Base-by-base conservation (phyloP, 2,888 invertebrate species). In the Matsumyia berberina region DNA sequence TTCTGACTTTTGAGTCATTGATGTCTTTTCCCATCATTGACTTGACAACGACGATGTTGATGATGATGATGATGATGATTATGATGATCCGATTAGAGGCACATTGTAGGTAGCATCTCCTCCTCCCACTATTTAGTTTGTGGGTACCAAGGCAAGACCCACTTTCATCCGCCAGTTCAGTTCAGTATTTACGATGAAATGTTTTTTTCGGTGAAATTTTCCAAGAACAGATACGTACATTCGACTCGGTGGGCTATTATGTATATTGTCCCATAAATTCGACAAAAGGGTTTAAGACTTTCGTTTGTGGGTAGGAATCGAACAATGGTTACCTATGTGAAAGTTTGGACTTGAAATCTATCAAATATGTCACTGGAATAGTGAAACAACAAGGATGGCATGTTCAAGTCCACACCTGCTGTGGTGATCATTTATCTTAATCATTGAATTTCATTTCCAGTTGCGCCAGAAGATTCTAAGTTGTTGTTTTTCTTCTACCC, bases 1-100 rank as follows among this genome's bases (percentile, higher is more conserved):
- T 60, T 77, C 39, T 55, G 42, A 72, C 55, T 60, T 77, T 39
- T 55, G 42, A 44, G 29, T 44, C 31, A 72, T 66, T 69, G 49
- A 67, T 49, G 19, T 19, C 19, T 15, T 9, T 12, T 51, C 24
- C 12, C 11, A 49, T 46, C 11, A 49, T 46, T 70, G 44, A 31
- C 24, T 33, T 37, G 39, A 19, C 46, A 31, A 44, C 46, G 60
- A 53, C 60, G 73, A 44, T 55, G 67, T 39, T 66, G 29, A 73
- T 39, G n/a, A 53, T 67, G 73, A 44, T 55, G 67, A 49, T 66
- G 29, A 73, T 39, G n/a, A 64, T 55, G 66, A 53, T 42, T 33
- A 77, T 46, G 53, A 77, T 77, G 77, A 73, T 82, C 82, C 31
- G 77, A 82, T 82, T 82, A 78, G 60, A 69, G 24, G 39, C 39